Evolutionary conservation across 2,797 vertebrate genomes (phyloP).

Genomic region (Lemur catta): DNA sequence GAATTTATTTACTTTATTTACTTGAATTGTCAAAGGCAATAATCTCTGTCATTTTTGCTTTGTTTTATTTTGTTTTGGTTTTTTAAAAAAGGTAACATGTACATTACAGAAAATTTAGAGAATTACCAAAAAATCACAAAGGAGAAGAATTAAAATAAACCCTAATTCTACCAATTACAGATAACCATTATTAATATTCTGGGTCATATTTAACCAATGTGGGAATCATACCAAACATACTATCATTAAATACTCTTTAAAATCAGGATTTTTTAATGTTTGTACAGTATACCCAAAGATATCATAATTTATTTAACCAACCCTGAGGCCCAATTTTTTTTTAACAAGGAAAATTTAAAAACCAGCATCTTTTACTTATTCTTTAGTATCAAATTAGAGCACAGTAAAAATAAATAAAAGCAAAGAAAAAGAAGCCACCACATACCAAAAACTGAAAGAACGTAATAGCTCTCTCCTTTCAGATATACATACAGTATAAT

Average conservation of each 20-base stretch:
- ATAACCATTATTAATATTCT: background rate
- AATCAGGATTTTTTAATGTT: background rate
- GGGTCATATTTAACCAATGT: background rate
- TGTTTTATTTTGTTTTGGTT: background rate
- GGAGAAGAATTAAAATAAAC: slow-evolving; percentile 24
- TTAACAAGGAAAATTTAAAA: background rate
- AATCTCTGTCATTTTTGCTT: background rate
- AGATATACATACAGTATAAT: background rate
- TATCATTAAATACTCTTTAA: slow-evolving; percentile 29
- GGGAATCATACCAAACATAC: background rate
- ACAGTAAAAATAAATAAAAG: slow-evolving; percentile 13
- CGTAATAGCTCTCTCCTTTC: background rate
- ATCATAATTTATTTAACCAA: slow-evolving; percentile 46
- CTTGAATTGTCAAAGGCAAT: background rate
- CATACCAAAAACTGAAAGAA: background rate
- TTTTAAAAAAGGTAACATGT: slow-evolving; percentile 4
- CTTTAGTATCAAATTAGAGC: slow-evolving; percentile 13
- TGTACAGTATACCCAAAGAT: background rate
- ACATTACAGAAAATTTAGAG: background rate
- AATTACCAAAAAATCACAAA: slow-evolving; percentile 1
- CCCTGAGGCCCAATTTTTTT: background rate
- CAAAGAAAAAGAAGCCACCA: slow-evolving; percentile 25
- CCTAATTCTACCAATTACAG: background rate
- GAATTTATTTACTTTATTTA: background rate
- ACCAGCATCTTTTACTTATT: background rate